Conservation (phyloP, 2,113 vertebrate genomes). For the Anoura caudifer region DNA sequence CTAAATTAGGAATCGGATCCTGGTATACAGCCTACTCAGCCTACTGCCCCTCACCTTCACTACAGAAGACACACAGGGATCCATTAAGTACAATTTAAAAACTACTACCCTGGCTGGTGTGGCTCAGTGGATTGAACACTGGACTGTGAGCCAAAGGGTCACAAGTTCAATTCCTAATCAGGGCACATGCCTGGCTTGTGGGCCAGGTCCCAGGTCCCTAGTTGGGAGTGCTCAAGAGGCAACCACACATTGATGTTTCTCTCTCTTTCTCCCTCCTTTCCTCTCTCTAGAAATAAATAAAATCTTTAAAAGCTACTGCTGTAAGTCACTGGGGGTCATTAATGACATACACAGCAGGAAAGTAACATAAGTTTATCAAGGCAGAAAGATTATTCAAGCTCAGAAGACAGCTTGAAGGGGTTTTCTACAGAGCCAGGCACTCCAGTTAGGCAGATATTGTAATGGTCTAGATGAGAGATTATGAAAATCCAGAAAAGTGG, state of each 20-base stretch:
- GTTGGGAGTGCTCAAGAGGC: too few species aligned
- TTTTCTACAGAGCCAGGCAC: neutral
- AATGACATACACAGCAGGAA: neutral
- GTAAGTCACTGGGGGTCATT: neutral
- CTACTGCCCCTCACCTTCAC: neutral
- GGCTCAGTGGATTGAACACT: too few species aligned
- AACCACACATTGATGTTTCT: too few species aligned
- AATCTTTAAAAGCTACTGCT: neutral
- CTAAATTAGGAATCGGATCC: neutral
- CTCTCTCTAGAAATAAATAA: too few species aligned
- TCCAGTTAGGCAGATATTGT: neutral
- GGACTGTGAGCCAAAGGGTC: too few species aligned
- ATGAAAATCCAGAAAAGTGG: neutral
- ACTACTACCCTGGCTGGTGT: neutral
- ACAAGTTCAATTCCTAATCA: too few species aligned
- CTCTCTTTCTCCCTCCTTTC: too few species aligned
- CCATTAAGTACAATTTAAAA: neutral
- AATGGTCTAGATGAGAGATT: neutral
- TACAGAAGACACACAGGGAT: neutral
- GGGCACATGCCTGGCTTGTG: too few species aligned
- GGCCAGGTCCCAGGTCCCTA: too few species aligned
- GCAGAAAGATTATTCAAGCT: neutral
- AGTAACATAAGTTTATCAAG: neutral
- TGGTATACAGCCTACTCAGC: neutral
- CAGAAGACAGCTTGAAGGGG: neutral